Percentiles rank a stretch among this genome's conserved stretches.
Evolutionary conservation across 2,113 vertebrate genomes (phyloP).

Genomic region (Lagopus muta): DNA sequence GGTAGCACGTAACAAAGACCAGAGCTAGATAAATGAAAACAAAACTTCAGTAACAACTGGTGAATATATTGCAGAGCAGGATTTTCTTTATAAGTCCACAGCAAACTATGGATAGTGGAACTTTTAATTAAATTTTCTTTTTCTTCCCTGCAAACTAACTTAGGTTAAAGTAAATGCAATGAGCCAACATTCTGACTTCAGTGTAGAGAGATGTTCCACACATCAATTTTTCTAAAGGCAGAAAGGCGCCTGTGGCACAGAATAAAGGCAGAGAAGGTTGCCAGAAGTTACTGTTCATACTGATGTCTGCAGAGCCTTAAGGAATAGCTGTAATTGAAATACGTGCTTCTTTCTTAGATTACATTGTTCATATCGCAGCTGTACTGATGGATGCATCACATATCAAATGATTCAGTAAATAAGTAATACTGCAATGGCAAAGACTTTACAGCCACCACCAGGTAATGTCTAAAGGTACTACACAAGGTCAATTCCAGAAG

Average conservation of each 20-base stretch:
- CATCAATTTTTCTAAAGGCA: not conserved
- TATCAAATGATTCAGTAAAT: not conserved
- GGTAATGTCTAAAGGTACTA: not conserved
- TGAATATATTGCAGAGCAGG: not conserved
- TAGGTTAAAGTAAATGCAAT: not conserved
- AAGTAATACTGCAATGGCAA: not conserved
- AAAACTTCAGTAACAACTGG: not conserved
- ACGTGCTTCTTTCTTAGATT: not conserved
- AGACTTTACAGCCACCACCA: not conserved
- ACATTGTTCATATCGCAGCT: not conserved
- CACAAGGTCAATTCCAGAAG: not conserved
- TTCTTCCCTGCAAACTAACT: not conserved
- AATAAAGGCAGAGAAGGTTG: not conserved
- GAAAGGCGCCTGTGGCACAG: not conserved
- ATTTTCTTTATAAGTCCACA: not conserved
- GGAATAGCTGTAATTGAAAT: not conserved
- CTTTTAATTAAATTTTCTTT: not conserved
- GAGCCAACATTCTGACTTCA: not conserved
- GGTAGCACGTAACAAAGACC: not conserved
- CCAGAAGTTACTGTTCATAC: not conserved
- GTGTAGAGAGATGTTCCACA: not conserved
- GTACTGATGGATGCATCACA: not conserved
- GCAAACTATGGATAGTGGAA: not conserved
- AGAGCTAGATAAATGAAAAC: not conserved
- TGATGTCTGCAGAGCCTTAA: not conserved